Base-by-base conservation (phyloP, 2,888 invertebrate species). In the Axea sp. region DNA sequence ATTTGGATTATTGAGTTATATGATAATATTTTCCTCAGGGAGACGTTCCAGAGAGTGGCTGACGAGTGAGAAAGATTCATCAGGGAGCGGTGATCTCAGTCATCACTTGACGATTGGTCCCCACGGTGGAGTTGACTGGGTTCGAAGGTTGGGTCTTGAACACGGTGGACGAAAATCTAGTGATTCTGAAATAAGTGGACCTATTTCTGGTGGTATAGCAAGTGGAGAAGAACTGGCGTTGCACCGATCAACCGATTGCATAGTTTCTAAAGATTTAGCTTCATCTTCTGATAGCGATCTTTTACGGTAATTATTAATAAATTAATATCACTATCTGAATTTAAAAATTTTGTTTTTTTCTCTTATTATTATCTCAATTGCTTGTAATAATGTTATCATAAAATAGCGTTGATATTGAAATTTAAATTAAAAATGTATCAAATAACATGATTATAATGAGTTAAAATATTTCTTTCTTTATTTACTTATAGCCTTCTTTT, bases 201-300 rank as follows among this genome's bases (percentile, higher is more conserved):
- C 80, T 4, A 78, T 80, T 8, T 76, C 77, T 2, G 80, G 78
- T 14, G 77, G 77, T 7, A 43, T 68, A 28, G 84, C 88, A 85
- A 80, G 89, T 88, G 78, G 84, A 81, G 88, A 90, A 87, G 82
- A 91, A 77, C 89, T 91, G 76, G 91, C 92, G 22, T 87, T 93
- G 45, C 93, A 93, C 85, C 89, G 93, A 77, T 95, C 95, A 59
- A 94, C 93, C 75, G 95, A 95, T 86, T 95, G 95, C 87, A 93
- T 95, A 80, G 92, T 92, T 8, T 91, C 90, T n/a, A 91, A 90
- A 81, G 91, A 90, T 79, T 89, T 90, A 62, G 89, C 90, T 0
- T 90, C 90, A 0, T 91, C 91, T 67, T 91, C 90, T 4, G 91
- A 91, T 76, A 90, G 90, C 9, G 91, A 91, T 81, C 87, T 91